Percentiles rank a stretch among this genome's conserved stretches.
These are phyloP conservation scores for Pseudoatta argentina DNA, from an alignment of 1,140 invertebrate species.

Conservation along the genomic window DNA sequence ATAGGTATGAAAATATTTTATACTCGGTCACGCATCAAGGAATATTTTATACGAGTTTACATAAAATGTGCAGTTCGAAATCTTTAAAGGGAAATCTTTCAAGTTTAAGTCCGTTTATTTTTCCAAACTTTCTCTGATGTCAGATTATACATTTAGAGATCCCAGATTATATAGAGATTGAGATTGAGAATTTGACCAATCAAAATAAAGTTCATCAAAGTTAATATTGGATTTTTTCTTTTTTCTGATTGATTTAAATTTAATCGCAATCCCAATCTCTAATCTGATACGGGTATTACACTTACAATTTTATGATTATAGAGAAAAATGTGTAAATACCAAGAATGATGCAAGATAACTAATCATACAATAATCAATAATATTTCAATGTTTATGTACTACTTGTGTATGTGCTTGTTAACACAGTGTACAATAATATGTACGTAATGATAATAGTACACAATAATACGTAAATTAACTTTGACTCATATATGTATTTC, in stretches of 20 bases:
- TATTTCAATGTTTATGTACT: neutral
- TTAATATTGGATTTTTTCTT: too few relatives aligned
- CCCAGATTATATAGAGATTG: too few relatives aligned
- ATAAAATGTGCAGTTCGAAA: neutral
- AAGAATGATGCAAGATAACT: neutral
- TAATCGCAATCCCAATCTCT: too few relatives aligned
- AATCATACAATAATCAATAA: neutral
- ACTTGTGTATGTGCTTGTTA: neutral
- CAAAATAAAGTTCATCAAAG: too few relatives aligned
- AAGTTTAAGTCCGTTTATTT: neutral
- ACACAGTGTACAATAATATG: neutral
- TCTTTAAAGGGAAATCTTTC: neutral
- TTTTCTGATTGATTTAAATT: too few relatives aligned
- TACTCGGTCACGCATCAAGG: too few relatives aligned
- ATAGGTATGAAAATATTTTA: neutral
- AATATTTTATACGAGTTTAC: neutral
- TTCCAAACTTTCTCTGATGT: neutral
- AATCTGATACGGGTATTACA: too few relatives aligned
- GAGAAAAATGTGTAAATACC: neutral
- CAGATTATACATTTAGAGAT: too few relatives aligned
- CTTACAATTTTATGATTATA: neutral
- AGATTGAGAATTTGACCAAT: too few relatives aligned
- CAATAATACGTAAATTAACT: neutral
- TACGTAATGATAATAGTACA: neutral
- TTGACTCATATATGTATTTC: neutral